These are phyloP conservation scores for Eupithecia abbreviata DNA, from an alignment of 2,888 invertebrate genomes.

Conservation along the genomic window DNA sequence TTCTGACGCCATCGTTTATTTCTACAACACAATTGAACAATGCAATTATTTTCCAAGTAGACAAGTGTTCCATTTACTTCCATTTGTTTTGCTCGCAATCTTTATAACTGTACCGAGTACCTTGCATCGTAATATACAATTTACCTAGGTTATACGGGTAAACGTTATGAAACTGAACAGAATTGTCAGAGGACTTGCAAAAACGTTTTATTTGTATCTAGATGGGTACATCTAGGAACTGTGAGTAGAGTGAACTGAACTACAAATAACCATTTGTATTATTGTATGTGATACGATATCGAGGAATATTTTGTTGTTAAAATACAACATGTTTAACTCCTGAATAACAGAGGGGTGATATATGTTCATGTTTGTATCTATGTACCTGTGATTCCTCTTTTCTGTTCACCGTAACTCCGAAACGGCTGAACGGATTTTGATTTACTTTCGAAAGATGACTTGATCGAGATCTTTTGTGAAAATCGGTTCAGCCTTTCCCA, in stretches of 20 bases:
- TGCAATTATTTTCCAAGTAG: conserved; percentile 7
- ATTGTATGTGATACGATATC: background rate
- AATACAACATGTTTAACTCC: conserved; percentile 1
- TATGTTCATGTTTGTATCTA: conserved; percentile 3
- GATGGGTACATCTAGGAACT: background rate
- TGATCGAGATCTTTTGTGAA: background rate
- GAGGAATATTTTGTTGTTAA: background rate
- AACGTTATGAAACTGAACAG: conserved; percentile 24
- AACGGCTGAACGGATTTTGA: background rate
- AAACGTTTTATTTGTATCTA: conserved; percentile 12
- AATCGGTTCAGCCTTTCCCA: background rate
- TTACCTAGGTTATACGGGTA: conserved; percentile 12
- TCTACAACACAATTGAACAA: conserved; percentile 13
- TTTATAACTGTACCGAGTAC: conserved; percentile 34
- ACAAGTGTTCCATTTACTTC: background rate
- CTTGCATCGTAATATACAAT: conserved; percentile 17
- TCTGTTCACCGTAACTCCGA: background rate
- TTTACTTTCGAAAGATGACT: background rate
- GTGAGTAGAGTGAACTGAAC: background rate
- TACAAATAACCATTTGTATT: background rate
- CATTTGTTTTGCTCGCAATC: conserved; percentile 39
- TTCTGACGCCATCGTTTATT: conserved; percentile 2
- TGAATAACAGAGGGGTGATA: background rate
- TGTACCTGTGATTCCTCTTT: background rate
- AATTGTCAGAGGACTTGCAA: conserved; percentile 14